These are phyloP conservation scores for Argyresthia albistria DNA, from an alignment of 2,888 invertebrate species.

Conservation along the genomic window DNA sequence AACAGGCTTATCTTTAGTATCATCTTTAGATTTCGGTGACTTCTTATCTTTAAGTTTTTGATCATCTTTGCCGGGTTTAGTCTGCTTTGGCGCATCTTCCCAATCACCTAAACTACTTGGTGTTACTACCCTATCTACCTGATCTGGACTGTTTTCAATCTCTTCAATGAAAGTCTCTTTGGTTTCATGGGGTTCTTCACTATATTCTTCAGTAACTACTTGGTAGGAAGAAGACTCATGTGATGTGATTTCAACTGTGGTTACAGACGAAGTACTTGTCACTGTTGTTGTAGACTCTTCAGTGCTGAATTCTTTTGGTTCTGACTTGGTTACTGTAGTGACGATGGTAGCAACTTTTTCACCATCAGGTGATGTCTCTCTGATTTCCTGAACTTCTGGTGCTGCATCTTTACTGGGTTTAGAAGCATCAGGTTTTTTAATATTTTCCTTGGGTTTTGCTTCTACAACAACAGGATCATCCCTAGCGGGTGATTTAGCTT, in stretches of 20 bases:
- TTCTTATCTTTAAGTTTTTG: neutral
- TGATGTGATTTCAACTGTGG: constrained; percentile 43
- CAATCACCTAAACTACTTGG: neutral
- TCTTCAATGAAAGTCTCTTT: constrained; percentile 22
- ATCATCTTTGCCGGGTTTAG: neutral
- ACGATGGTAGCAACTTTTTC: constrained; percentile 1
- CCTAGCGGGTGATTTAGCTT: neutral
- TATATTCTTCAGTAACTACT: constrained; percentile 29
- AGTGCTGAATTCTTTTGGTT: constrained; percentile 4
- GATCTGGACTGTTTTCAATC: constrained; percentile 26
- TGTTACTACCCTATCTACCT: constrained; percentile 21
- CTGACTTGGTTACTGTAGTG: neutral
- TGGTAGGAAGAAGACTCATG: constrained; percentile 42
- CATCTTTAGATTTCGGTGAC: neutral
- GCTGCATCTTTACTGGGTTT: constrained; percentile 17
- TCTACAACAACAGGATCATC: constrained; percentile 3
- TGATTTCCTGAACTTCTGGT: constrained; percentile 27
- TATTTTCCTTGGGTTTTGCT: constrained; percentile 7
- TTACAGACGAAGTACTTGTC: constrained; percentile 38
- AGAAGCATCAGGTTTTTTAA: neutral
- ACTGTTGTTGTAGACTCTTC: constrained; percentile 25
- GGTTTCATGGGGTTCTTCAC: constrained; percentile 16
- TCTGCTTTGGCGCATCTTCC: neutral
- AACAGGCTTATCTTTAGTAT: neutral
- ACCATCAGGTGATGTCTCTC: constrained; percentile 11